Conservation (phyloP, 2,888 invertebrate species). For the Portevinia maculata region DNA sequence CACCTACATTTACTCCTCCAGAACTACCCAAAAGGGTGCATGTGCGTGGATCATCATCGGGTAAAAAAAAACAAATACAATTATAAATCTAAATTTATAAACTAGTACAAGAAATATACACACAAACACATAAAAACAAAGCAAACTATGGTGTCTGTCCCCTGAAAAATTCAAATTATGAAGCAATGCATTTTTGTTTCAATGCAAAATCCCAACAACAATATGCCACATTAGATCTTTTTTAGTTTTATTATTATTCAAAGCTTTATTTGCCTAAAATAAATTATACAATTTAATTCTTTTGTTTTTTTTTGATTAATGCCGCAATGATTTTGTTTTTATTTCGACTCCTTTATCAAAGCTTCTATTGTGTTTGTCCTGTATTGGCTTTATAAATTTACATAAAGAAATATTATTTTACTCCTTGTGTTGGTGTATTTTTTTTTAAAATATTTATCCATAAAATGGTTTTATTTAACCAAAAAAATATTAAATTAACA, state of each 20-base stretch:
- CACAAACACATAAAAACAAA: slow-evolving; percentile 48
- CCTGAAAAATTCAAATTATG: slow-evolving; percentile 27
- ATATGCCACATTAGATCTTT: slow-evolving; percentile 69
- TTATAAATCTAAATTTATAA: slow-evolving; percentile 56
- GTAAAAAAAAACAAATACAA: slow-evolving; percentile 77
- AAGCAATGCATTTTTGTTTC: slow-evolving; percentile 69
- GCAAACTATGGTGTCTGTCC: slow-evolving; percentile 66
- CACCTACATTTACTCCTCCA: slow-evolving; percentile 99
- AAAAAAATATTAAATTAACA: slow-evolving; percentile 48
- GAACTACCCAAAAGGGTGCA: slow-evolving; percentile 99
- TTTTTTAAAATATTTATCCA: slow-evolving; percentile 39
- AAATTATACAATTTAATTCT: slow-evolving; percentile 9
- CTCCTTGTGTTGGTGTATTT: too few species aligned
- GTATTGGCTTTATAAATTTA: slow-evolving; percentile 66
- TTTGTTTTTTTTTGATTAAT: slow-evolving; percentile 27
- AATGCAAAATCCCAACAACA: slow-evolving; percentile 73
- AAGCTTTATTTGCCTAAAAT: slow-evolving; percentile 32
- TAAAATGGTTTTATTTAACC: slow-evolving; percentile 41
- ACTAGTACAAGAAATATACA: slow-evolving; percentile 36
- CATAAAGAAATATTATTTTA: slow-evolving; percentile 12
- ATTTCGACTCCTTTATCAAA: slow-evolving; percentile 31
- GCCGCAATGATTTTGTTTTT: too few species aligned
- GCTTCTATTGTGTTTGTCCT: slow-evolving; percentile 66
- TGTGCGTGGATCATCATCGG: slow-evolving; percentile 92
- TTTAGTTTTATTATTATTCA: slow-evolving; percentile 13